These are phyloP conservation scores for Muscina levida DNA, from an alignment of 2,888 invertebrate species.

Conservation along the genomic window DNA sequence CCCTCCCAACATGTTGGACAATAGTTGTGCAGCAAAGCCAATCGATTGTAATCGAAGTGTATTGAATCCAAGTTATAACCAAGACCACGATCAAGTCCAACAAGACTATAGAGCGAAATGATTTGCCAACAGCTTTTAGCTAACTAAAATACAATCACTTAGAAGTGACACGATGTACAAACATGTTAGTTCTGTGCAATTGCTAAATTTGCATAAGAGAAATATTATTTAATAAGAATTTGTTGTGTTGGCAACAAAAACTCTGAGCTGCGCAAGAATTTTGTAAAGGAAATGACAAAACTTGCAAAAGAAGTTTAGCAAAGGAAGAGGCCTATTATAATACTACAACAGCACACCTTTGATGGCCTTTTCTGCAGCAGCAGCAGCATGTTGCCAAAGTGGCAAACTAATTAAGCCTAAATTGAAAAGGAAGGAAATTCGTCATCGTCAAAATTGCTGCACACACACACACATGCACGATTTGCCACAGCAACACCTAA, in stretches of 20 bases:
- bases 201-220: conserved; percentile 6
- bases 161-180: conserved; percentile 13
- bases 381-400: not conserved
- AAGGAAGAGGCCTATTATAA: conserved; percentile 9
- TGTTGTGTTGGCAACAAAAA: not conserved
- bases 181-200: conserved; percentile 11
- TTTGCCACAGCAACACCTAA: not conserved
- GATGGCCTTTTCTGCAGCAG: too few species aligned
- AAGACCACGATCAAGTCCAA: not conserved
- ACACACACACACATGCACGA: not conserved
- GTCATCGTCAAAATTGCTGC: not conserved
- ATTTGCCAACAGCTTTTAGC: conserved; percentile 13
- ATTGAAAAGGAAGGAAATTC: conserved; percentile 18
- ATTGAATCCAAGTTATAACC: too few species aligned
- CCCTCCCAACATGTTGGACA: not conserved
- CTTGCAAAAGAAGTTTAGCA: not conserved
- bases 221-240: not conserved
- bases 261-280: not conserved
- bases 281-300: not conserved
- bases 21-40: not conserved
- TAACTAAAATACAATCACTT: conserved; percentile 15
- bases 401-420: not conserved
- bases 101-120: not conserved
- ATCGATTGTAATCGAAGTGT: not conserved
- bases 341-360: not conserved